Percentiles rank a stretch among this genome's conserved stretches.
Evolutionary conservation across 2,113 vertebrate species (phyloP).

Genomic region (Tupaia tana): DNA sequence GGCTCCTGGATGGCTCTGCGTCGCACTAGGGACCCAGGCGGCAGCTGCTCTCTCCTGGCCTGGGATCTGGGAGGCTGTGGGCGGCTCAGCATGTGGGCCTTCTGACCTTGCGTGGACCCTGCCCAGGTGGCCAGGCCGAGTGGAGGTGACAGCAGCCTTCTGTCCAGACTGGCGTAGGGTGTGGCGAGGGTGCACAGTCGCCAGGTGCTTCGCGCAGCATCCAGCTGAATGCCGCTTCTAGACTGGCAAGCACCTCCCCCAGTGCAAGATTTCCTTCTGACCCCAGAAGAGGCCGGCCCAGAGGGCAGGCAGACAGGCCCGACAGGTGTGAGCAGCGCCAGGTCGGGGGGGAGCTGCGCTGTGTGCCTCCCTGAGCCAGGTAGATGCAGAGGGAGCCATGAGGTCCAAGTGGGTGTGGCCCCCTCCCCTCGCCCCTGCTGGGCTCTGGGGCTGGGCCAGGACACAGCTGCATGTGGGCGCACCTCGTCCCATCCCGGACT

Average conservation of each 20-base stretch:
- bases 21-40: too few relatives aligned
- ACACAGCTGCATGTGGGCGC: too few relatives aligned
- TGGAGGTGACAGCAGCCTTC: fast-evolving
- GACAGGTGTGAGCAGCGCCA: too few relatives aligned
- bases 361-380: fast-evolving
- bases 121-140: neutral
- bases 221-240: neutral
- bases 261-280: neutral
- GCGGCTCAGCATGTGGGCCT: fast-evolving
- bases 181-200: fast-evolving
- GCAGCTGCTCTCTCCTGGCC: neutral
- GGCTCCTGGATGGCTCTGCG: fast-evolving
- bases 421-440: too few relatives aligned
- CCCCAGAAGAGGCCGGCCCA: too few relatives aligned
- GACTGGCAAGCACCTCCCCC: fast-evolving
- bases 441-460: too few relatives aligned
- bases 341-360: too few relatives aligned
- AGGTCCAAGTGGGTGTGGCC: too few relatives aligned
- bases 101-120: neutral
- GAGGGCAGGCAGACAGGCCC: neutral
- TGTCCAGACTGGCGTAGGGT: fast-evolving
- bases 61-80: fast-evolving
- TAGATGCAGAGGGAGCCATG: fast-evolving
- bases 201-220: fast-evolving
- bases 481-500: too few relatives aligned